Evolutionary conservation across 2,888 invertebrate species (phyloP), one percentile per base, ranked within the genome.

Genomic region (Ophion slaviceki): DNA sequence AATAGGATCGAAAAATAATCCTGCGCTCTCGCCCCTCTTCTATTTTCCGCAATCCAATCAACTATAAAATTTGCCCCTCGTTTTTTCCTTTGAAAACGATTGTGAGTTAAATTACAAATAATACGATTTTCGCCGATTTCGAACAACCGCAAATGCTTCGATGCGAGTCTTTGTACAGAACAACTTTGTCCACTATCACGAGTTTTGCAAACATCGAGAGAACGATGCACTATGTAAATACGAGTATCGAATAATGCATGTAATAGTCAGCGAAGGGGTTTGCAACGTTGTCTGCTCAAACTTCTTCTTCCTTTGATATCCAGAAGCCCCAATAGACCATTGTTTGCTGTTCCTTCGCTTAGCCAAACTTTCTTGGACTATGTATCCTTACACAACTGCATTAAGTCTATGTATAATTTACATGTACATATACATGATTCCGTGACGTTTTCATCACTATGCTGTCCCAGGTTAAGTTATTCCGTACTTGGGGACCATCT

Each of bases 211-310:
- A 70, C 28, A 74, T 78, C 72, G 59, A 72, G 72, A 67, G 36
- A 20, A 79, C 64, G 61, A 77, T 59, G 32, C 72, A n/a, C 67
- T 17, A 28, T 78, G 82, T 72, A 67, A 72, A 82, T 72, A 40
- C 45, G 20, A 74, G 53, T 72, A 78, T 78, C 78, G 78, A 82
- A 82, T 82, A 82, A 82, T 82, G 78, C 78, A 78, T 74, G 53
- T 36, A 45, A 14, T 74, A 17, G 11, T 17, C 53, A 68, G 59
- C 7, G 66, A 45, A 77, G 10, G 71, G 62, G 67, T 61, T 67
- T 47, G 62, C 74, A 74, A 61, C 68, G 72, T 67, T 82, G 66
- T 59, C 61, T 20, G 53, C 64, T 14, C 24, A 40, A 67, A 40
- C 1, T 67, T 17, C 79, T 62, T 78, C 79, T 68, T 78, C 40